phyloP scores from a whole-genome alignment of 2,888 invertebrate genomes.

The Thereva nobilitata region DNA sequence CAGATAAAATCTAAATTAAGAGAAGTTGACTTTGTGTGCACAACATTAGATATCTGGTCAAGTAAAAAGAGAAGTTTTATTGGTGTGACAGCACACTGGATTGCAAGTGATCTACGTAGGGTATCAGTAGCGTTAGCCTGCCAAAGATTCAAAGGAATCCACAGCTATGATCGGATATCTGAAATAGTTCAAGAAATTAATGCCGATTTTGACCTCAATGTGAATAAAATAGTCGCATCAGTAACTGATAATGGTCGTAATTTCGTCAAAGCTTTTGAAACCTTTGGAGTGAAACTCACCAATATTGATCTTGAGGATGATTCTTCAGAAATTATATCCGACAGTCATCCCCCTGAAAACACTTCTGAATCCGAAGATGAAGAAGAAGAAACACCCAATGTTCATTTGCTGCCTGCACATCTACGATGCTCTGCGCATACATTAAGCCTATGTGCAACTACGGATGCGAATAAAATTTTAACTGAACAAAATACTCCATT shows the following conservation, averaged over 20 bases:
- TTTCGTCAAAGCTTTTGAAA: constrained; percentile 1
- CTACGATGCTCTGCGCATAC: no score
- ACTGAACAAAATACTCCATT: no score
- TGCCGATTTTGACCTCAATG: neutral
- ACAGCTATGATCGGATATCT: constrained; percentile 29
- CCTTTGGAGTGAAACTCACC: neutral
- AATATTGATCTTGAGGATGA: neutral
- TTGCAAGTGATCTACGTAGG: constrained; percentile 39
- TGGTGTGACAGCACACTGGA: constrained; percentile 46
- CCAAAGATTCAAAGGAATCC: constrained; percentile 44
- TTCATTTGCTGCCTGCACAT: no score
- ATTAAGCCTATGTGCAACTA: no score
- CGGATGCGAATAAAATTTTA: no score
- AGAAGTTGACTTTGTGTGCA: constrained; percentile 40
- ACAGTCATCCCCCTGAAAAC: no score
- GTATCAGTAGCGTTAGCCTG: constrained; percentile 44
- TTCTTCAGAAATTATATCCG: no score
- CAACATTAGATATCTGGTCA: constrained; percentile 45
- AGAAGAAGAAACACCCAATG: no score
- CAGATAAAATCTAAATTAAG: constrained; percentile 18
- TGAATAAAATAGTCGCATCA: neutral
- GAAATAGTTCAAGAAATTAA: constrained; percentile 2
- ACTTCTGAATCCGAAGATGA: no score
- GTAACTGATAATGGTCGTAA: constrained; percentile 16
- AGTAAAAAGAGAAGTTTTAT: constrained; percentile 44